Base-by-base conservation (phyloP, 2,888 invertebrate genomes). In the Mesodorylaimus sp. region DNA sequence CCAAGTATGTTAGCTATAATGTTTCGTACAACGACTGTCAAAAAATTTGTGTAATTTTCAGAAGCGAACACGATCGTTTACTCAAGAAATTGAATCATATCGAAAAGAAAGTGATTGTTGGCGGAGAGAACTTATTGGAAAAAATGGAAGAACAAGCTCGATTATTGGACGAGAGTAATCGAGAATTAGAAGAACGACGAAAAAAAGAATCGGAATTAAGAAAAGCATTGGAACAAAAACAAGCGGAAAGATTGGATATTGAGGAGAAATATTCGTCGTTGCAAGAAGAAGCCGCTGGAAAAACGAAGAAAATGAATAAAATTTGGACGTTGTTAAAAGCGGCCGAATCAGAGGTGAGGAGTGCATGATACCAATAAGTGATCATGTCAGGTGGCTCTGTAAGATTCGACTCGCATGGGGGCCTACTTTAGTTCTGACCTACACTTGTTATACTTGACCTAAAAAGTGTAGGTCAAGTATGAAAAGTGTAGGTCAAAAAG, bases 101-200 rank as follows among this genome's bases (percentile, higher is more conserved):
- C 46, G 89, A 95, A 67, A 86, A 85, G 57, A 93, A 91, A 69
- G 88, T 97, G 50, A 76, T 97, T 24, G 86, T 95, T 0, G 97
- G 97, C 0, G 97, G 97, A 0, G 95, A 93, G 72, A 97, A 97
- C 72, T 75, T 97, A 5, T 74, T 97, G 54, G 95, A 95, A 67
- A 93, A 93, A 67, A 91, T 91, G 0, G 87, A 93, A 65, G 79
- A 84, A 1, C 95, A 97, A 68, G 82, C 89, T 50, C 75, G 79
- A 52, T 73, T 95, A 49, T 73, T 97, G 47, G 87, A 87, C 59
- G 83, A 83, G 53, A 84, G 88, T 0, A 80, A 85, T 16, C 56
- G 58, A 49, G 64, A 59, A 44, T 49, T 60, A 44, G 60, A 59
- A 26, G 51, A 53, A 7, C 32, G 55, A 10, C 38, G 37, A 5